Percentiles rank a stretch among this genome's conserved stretches.
Evolutionary conservation across 2,797 vertebrate species (phyloP).

Genomic region (Arctocebus calabarensis): DNA sequence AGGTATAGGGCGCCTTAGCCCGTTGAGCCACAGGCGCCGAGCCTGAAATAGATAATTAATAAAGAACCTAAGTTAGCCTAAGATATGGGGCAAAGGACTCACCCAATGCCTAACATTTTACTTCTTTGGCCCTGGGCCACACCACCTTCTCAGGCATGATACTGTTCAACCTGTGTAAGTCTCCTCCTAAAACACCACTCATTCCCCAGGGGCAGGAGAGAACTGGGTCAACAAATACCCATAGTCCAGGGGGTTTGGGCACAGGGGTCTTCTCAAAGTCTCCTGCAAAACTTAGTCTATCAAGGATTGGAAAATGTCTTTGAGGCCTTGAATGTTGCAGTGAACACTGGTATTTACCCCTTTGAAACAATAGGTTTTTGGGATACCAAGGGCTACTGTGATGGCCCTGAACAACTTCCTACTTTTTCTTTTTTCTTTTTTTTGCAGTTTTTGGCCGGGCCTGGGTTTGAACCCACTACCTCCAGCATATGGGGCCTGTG

Average conservation of each 20-base stretch:
- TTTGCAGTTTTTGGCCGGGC: not conserved
- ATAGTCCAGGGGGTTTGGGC: not conserved
- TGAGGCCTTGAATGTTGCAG: not conserved
- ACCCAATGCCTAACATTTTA: not conserved
- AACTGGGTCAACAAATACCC: not conserved
- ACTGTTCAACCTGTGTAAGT: not conserved
- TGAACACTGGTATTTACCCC: not conserved
- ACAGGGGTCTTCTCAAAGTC: not conserved
- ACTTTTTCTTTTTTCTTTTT: not conserved
- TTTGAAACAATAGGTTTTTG: not conserved
- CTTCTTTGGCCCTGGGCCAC: not conserved
- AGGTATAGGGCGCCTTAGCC: no score
- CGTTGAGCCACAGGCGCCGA: no score
- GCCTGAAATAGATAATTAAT: not conserved
- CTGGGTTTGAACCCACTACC: no score
- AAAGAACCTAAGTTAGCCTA: not conserved
- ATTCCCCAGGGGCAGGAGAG: not conserved
- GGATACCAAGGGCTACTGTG: not conserved
- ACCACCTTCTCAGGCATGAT: not conserved
- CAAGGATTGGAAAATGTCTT: not conserved
- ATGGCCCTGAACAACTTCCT: not conserved
- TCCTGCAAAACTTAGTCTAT: not conserved
- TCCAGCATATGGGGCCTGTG: no score
- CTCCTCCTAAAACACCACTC: not conserved
- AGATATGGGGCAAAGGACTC: not conserved